These are phyloP conservation scores for Sisor rabdophorus DNA, from an alignment of 2,113 vertebrate genomes.

Conservation along the genomic window DNA sequence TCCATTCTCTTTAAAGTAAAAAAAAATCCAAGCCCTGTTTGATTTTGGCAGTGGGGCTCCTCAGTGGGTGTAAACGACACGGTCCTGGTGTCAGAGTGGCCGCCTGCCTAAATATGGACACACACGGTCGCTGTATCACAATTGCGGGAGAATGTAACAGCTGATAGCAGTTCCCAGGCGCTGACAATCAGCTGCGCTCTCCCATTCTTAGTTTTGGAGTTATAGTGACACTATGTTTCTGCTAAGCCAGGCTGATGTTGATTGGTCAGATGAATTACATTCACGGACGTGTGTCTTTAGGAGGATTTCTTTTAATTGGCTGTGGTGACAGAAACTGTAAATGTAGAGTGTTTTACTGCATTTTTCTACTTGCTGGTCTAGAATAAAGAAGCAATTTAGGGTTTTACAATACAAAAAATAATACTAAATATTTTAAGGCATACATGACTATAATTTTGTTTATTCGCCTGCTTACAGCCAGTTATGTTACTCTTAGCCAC, in stretches of 20 bases:
- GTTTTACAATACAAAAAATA: no score
- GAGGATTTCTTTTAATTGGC: not conserved
- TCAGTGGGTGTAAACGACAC: slow-evolving; percentile 76
- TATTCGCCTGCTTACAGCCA: no score
- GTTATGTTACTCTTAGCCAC: no score
- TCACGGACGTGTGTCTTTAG: not conserved
- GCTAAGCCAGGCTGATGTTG: not conserved
- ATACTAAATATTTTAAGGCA: no score
- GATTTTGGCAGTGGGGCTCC: slow-evolving; percentile 39
- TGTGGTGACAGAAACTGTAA: not conserved
- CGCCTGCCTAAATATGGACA: slow-evolving; percentile 88
- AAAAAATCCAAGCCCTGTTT: no score
- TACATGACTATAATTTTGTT: no score
- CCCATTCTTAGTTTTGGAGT: slow-evolving; percentile 25
- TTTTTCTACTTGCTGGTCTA: no score
- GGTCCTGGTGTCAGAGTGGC: slow-evolving; percentile 71
- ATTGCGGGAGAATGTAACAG: slow-evolving; percentile 74
- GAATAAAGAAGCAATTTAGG: no score
- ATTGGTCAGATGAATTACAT: not conserved
- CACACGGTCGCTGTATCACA: slow-evolving; percentile 75
- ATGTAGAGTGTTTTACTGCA: not conserved
- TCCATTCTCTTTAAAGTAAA: not conserved
- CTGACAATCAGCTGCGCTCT: slow-evolving; percentile 30
- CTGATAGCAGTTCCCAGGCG: slow-evolving; percentile 64
- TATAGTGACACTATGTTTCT: slow-evolving; percentile 15